These are phyloP conservation scores for Solen grandis DNA, from an alignment of 1,140 invertebrate species.

Conservation along the genomic window DNA sequence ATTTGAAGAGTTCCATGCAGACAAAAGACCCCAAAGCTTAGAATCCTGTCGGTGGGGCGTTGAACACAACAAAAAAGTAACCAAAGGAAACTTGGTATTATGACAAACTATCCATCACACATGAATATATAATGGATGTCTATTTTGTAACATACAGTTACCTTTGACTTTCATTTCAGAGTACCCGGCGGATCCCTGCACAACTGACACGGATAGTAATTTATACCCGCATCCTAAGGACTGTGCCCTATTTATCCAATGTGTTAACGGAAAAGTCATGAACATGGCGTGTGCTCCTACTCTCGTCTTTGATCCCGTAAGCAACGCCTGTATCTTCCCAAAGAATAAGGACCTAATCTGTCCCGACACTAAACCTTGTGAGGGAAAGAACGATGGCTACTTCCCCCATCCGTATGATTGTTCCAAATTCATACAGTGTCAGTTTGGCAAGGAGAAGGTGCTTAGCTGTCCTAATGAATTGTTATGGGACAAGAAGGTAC, in stretches of 20 bases:
- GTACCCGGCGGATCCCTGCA: conserved; percentile 32
- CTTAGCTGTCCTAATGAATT: too few species aligned
- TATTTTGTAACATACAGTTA: not conserved
- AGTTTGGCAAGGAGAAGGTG: too few species aligned
- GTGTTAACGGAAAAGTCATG: conserved; percentile 38
- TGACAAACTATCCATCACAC: not conserved
- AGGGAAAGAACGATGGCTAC: conserved; percentile 27
- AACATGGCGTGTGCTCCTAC: conserved; percentile 23
- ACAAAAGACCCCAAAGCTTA: not conserved
- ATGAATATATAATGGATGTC: not conserved
- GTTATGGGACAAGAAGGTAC: too few species aligned
- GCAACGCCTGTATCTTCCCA: conserved; percentile 45
- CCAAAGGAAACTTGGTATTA: not conserved
- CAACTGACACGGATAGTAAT: not conserved
- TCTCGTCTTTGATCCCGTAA: conserved; percentile 46
- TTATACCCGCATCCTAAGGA: conserved; percentile 51
- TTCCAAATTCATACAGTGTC: conserved; percentile 52
- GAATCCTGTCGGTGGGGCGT: not conserved
- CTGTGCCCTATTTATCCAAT: conserved; percentile 52
- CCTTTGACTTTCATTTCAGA: conserved; percentile 34
- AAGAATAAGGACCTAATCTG: conserved; percentile 26
- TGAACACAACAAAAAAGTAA: not conserved
- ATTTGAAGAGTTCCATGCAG: not conserved
- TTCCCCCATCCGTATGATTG: conserved; percentile 53
- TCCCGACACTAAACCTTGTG: conserved; percentile 51